phyloP scores from a whole-genome alignment of 37 sponge, comb jelly and placozoan genomes.

The Axinella damicornis region DNA sequence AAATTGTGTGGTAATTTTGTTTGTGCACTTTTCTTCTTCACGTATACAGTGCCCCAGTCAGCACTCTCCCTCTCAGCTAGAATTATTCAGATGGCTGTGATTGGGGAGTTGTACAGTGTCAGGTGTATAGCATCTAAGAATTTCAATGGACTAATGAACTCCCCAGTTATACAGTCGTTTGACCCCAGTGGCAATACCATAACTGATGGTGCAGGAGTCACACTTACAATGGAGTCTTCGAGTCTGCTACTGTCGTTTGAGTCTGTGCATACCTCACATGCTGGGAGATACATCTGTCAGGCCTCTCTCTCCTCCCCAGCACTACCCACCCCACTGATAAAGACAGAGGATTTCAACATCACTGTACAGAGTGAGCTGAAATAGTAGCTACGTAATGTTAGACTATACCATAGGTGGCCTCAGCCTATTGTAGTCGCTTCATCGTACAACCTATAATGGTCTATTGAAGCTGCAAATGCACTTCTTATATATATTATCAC shows the following conservation, averaged over 20 bases:
- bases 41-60: background rate
- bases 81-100: too few relatives aligned
- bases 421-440: too few relatives aligned
- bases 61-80: too few relatives aligned
- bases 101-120: background rate
- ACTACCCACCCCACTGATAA: background rate
- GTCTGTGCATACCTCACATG: background rate
- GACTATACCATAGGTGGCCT: too few relatives aligned
- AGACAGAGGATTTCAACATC: background rate
- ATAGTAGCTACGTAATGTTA: too few relatives aligned
- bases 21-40: too few relatives aligned
- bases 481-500: too few relatives aligned
- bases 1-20: background rate
- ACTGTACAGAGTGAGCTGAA: background rate
- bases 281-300: background rate
- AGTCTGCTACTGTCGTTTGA: background rate
- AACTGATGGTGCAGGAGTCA: too few relatives aligned
- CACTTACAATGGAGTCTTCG: background rate
- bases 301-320: background rate
- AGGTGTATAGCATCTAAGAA: background rate
- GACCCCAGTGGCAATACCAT: background rate
- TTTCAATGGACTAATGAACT: background rate
- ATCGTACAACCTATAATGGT: too few relatives aligned
- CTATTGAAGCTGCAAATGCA: too few relatives aligned
- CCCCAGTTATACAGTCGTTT: background rate